Conservation (phyloP, 2,888 invertebrate species). For the Oscheius myriophilus region DNA sequence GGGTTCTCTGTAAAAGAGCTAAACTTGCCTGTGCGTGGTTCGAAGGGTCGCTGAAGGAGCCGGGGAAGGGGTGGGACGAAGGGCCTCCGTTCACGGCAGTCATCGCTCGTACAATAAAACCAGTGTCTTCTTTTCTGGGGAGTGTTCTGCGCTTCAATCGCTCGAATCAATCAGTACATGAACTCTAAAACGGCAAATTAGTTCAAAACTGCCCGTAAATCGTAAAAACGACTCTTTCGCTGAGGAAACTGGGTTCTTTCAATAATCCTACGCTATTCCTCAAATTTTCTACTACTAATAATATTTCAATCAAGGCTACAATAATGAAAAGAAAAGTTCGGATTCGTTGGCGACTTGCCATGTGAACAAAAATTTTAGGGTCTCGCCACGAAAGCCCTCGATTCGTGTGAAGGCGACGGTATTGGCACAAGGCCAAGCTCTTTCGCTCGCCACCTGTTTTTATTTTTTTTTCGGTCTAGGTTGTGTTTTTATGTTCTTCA, state of each 20-base stretch:
- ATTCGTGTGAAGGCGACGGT: not conserved
- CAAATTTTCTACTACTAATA: not conserved
- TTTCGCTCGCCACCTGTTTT: not conserved
- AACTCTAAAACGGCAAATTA: constrained; percentile 1
- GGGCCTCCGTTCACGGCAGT: constrained; percentile 21
- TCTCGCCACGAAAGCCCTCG: not conserved
- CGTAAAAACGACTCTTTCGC: not conserved
- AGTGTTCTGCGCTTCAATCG: not conserved
- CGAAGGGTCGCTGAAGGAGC: constrained; percentile 42
- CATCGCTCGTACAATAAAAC: not conserved
- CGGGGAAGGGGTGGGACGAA: constrained; percentile 5
- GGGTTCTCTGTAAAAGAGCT: not conserved
- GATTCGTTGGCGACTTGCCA: not conserved
- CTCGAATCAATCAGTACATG: not conserved
- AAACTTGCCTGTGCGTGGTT: constrained; percentile 41
- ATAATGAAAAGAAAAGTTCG: too few species aligned
- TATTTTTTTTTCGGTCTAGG: not conserved
- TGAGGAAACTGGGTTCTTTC: not conserved
- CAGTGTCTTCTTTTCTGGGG: not conserved
- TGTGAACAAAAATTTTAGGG: constrained; percentile 8
- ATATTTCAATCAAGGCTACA: too few species aligned
- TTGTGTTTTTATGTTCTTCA: not conserved
- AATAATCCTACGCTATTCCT: not conserved
- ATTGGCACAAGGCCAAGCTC: not conserved
- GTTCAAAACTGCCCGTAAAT: not conserved